A percentile compares a stretch with the other conserved stretches of the same genome.
phyloP scores from a whole-genome alignment of 2,888 invertebrate species.

The Beris morrisii region DNA sequence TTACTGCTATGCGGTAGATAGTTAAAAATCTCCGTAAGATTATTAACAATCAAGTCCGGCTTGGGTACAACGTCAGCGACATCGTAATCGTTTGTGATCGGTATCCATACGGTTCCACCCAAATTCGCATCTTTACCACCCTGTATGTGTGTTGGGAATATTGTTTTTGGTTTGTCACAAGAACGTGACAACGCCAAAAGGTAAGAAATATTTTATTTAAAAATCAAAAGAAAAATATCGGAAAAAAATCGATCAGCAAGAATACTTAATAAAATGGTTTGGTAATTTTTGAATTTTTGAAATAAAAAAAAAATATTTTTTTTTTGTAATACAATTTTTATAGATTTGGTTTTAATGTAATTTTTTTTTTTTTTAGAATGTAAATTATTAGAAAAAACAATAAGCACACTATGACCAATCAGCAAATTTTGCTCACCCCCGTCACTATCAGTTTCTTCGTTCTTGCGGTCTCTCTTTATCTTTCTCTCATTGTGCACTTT shows the following conservation, averaged over 20 bases:
- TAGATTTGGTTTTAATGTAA: not conserved
- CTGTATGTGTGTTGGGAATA: slow-evolving; percentile 47
- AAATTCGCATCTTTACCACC: slow-evolving; percentile 77
- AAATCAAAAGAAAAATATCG: slow-evolving; percentile 14
- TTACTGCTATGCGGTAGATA: slow-evolving; percentile 45
- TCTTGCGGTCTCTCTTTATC: no score
- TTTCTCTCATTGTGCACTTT: no score
- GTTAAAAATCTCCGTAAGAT: slow-evolving; percentile 50
- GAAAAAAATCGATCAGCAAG: not conserved
- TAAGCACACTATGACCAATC: no score
- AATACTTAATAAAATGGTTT: not conserved
- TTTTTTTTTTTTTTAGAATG: no score
- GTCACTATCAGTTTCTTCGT: no score
- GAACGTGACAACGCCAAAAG: slow-evolving; percentile 24
- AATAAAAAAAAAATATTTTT: not conserved
- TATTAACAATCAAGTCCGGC: slow-evolving; percentile 50
- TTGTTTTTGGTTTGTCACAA: slow-evolving; percentile 36
- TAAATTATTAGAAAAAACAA: no score
- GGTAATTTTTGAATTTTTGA: not conserved
- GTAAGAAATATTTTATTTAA: slow-evolving; percentile 20
- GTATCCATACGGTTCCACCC: slow-evolving; percentile 81
- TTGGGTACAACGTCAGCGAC: slow-evolving; percentile 41
- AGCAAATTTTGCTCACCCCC: no score
- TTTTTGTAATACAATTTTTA: slow-evolving; percentile 1
- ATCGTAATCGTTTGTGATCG: slow-evolving; percentile 49